A percentile compares a stretch with the other conserved stretches of the same genome.
phyloP scores from a whole-genome alignment of 2,113 vertebrate species.

The Prionailurus viverrinus region DNA sequence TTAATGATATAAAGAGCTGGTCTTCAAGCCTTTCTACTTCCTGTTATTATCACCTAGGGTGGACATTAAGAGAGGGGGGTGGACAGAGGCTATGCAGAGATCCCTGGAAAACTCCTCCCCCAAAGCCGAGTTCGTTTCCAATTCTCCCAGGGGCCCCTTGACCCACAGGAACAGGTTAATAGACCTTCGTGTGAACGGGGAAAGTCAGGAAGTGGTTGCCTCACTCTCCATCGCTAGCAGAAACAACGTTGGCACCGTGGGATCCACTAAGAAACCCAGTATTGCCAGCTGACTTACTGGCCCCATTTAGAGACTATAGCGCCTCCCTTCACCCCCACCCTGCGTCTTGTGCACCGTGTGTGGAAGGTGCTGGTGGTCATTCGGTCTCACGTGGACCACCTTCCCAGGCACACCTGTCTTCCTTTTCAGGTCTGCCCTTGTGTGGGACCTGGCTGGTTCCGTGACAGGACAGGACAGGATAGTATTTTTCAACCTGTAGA shows the following conservation, averaged over 20 bases:
- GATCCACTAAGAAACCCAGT: rapidly evolving
- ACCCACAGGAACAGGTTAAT: no score
- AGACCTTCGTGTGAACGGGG: neutral
- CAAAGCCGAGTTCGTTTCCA: neutral
- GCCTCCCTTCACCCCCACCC: neutral
- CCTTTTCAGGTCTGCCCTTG: neutral
- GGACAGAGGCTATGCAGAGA: neutral
- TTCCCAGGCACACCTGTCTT: neutral
- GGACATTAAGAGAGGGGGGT: neutral
- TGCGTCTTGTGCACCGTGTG: rapidly evolving
- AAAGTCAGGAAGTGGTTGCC: neutral
- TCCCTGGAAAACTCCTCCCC: neutral
- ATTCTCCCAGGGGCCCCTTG: neutral
- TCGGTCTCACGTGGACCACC: neutral
- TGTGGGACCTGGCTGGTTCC: neutral
- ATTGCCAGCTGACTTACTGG: neutral
- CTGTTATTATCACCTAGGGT: neutral
- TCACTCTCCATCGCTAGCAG: neutral
- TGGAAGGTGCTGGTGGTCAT: neutral
- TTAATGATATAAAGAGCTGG: neutral
- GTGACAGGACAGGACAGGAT: neutral
- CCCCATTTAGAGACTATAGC: rapidly evolving
- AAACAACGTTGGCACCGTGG: rapidly evolving
- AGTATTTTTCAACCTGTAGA: neutral
- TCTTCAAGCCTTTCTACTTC: neutral